Conservation (phyloP, 2,797 vertebrate species). For the Tenualosa thibaudeaui region DNA sequence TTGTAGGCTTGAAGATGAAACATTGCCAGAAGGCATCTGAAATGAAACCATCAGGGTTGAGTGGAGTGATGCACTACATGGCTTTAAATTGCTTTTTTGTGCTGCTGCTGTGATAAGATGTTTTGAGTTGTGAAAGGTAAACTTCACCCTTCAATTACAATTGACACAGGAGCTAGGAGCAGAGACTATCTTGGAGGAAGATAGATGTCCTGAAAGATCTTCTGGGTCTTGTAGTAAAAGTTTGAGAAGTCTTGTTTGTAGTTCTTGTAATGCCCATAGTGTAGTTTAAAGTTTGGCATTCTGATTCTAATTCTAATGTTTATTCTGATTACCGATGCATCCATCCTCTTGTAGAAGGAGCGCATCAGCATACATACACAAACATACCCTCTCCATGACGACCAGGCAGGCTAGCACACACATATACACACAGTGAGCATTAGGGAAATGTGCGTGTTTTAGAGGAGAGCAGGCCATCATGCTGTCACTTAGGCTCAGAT, state of each 20-base stretch:
- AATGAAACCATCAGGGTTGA: constrained; percentile 21
- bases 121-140: constrained; percentile 4
- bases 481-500: background rate
- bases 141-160: constrained; percentile 4
- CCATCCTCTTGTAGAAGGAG: background rate
- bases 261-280: background rate
- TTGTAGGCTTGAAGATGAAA: constrained; percentile 18
- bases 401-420: background rate
- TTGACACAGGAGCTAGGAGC: background rate
- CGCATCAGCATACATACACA: background rate
- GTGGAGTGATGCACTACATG: constrained; percentile 12
- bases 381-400: background rate
- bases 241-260: background rate
- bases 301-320: background rate
- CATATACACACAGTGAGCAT: background rate
- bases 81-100: constrained; percentile 19
- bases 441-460: background rate
- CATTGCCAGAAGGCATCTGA: constrained; percentile 9
- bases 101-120: background rate
- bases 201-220: background rate
- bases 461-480: background rate
- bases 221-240: background rate
- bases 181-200: background rate
- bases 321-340: background rate
- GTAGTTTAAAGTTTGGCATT: background rate